Evolutionary conservation across 2,797 vertebrate species (phyloP).

Genomic region (Syngnathus acus): DNA sequence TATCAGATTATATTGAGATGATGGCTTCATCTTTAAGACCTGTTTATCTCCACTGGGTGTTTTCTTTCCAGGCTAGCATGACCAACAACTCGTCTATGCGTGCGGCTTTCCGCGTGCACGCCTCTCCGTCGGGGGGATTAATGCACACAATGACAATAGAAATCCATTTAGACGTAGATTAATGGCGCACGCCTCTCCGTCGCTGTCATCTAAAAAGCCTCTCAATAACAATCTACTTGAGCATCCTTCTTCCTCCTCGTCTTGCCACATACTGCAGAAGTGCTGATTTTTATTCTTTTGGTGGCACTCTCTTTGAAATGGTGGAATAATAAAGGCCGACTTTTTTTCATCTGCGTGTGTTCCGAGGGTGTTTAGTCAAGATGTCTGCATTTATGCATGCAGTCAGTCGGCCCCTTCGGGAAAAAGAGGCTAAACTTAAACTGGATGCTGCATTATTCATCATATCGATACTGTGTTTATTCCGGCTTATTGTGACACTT

Average conservation of each 20-base stretch:
- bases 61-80: conserved; percentile 63
- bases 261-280: conserved; percentile 37
- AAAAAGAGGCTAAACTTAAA: conserved; percentile 28
- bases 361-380: conserved; percentile 41
- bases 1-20: conserved; percentile 64
- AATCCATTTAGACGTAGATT: conserved; percentile 14
- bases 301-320: conserved; percentile 45
- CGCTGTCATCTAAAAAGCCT: conserved; percentile 38
- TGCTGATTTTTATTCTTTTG: conserved; percentile 47
- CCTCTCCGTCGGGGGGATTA: conserved; percentile 13
- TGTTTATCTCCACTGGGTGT: conserved; percentile 63
- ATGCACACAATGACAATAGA: conserved; percentile 26
- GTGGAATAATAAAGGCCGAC: conserved; percentile 17
- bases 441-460: conserved; percentile 44
- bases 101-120: not conserved
- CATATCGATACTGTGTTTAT: conserved; percentile 24
- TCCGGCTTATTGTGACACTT: conserved; percentile 6
- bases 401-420: conserved; percentile 22
- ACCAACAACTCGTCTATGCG: conserved; percentile 18
- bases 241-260: conserved; percentile 24
- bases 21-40: conserved; percentile 64
- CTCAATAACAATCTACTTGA: conserved; percentile 30
- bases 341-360: conserved; percentile 21
- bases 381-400: conserved; percentile 37
- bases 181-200: conserved; percentile 17